A percentile compares a stretch with the other conserved stretches of the same genome.
Conservation (phyloP, 2,113 vertebrate species). For the Xiphias gladius region DNA sequence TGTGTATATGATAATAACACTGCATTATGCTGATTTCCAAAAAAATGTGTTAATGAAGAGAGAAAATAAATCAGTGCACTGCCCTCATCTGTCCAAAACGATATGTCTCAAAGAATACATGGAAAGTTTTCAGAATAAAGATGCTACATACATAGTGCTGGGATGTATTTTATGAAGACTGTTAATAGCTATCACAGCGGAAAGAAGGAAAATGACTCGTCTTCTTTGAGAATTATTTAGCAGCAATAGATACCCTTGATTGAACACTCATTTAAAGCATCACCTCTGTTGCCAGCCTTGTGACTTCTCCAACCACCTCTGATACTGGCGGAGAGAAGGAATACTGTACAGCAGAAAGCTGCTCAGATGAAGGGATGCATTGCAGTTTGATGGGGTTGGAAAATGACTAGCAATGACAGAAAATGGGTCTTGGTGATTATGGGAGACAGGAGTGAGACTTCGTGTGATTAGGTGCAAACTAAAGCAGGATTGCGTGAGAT, state of each 20-base stretch:
- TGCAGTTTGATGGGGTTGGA: constrained; percentile 68
- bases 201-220: background rate
- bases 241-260: constrained; percentile 15
- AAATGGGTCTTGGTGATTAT: constrained; percentile 76
- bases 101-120: constrained; percentile 37
- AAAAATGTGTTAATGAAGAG: constrained; percentile 43
- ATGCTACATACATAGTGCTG: constrained; percentile 9
- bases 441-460: constrained; percentile 70
- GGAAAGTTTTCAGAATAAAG: constrained; percentile 64
- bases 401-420: constrained; percentile 75
- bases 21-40: constrained; percentile 43
- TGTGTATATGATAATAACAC: constrained; percentile 16
- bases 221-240: constrained; percentile 29
- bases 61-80: constrained; percentile 30
- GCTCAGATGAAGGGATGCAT: constrained; percentile 44
- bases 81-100: constrained; percentile 30
- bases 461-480: constrained; percentile 75
- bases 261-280: constrained; percentile 36
- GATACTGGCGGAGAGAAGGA: constrained; percentile 29
- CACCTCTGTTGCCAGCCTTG: constrained; percentile 1
- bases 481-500: constrained; percentile 68
- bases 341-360: constrained; percentile 25
- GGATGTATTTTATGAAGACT: constrained; percentile 1
- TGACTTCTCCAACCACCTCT: constrained; percentile 19
- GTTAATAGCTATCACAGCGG: background rate